phyloP scores from a whole-genome alignment of 2,113 vertebrate species.

The Mugil cephalus region DNA sequence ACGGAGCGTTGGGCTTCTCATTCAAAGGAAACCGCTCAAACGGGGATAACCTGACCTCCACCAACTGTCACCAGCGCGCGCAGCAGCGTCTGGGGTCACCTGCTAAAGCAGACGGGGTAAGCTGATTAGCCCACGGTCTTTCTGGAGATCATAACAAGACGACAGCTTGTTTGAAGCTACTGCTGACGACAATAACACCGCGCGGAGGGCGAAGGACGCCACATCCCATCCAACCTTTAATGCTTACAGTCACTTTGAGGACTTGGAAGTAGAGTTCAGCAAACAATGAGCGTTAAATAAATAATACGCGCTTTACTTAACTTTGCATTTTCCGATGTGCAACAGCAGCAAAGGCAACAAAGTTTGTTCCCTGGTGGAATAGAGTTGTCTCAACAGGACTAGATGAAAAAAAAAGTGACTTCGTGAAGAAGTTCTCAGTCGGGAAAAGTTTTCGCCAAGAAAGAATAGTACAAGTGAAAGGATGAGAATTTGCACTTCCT shows the following conservation, averaged over 20 bases:
- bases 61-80: slow-evolving; percentile 53
- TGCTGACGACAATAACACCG: slow-evolving; percentile 32
- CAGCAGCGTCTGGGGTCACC: slow-evolving; percentile 57
- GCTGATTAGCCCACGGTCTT: slow-evolving; percentile 74
- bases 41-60: slow-evolving; percentile 46
- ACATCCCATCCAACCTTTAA: neutral
- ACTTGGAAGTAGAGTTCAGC: neutral
- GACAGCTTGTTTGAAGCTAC: slow-evolving; percentile 66
- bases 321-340: slow-evolving; percentile 20
- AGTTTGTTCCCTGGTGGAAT: slow-evolving; percentile 31
- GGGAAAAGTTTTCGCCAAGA: neutral
- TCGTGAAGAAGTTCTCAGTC: too few relatives aligned
- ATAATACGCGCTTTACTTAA: slow-evolving; percentile 47
- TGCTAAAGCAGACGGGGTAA: slow-evolving; percentile 72
- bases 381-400: slow-evolving; percentile 6
- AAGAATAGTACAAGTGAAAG: slow-evolving; percentile 9
- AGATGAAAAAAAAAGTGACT: neutral
- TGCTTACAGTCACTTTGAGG: neutral
- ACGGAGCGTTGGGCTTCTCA: slow-evolving; percentile 6
- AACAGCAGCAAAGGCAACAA: slow-evolving; percentile 13
- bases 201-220: slow-evolving; percentile 36
- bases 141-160: slow-evolving; percentile 71
- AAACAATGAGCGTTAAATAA: slow-evolving; percentile 5
- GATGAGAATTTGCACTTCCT: slow-evolving; percentile 17
- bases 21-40: slow-evolving; percentile 39